A percentile compares a stretch with the other conserved stretches of the same genome.
phyloP scores from a whole-genome alignment of 2,888 invertebrate genomes.

The Drosophila yooni region DNA sequence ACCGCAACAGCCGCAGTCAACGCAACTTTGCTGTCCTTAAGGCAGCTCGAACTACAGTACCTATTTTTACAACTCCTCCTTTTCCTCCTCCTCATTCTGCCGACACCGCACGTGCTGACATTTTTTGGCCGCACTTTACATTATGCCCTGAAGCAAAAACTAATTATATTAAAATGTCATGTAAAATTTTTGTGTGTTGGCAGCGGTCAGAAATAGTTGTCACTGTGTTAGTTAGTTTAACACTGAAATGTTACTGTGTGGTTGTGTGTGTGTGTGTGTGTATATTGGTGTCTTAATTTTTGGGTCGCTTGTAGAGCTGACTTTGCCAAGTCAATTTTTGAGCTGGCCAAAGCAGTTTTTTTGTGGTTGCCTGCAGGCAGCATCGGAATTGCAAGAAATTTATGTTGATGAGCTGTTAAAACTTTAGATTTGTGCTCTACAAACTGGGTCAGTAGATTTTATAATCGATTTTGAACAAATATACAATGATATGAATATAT shows the following conservation, averaged over 20 bases:
- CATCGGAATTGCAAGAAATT: conserved; percentile 39
- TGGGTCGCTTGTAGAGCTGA: conserved; percentile 62
- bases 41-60: conserved; percentile 39
- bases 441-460: conserved; percentile 23
- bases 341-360: conserved; percentile 36
- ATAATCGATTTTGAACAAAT: conserved; percentile 5
- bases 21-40: conserved; percentile 67
- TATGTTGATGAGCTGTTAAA: conserved; percentile 46
- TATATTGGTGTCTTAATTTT: conserved; percentile 36
- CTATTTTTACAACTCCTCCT: conserved; percentile 2
- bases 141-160: conserved; percentile 74
- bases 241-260: conserved; percentile 21
- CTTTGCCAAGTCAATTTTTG: conserved; percentile 67
- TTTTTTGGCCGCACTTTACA: conserved; percentile 76
- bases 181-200: conserved; percentile 68
- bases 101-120: conserved; percentile 63
- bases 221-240: conserved; percentile 56
- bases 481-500: neutral
- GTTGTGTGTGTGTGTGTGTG: neutral
- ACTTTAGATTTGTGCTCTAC: conserved; percentile 18
- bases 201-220: conserved; percentile 69
- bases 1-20: conserved; percentile 56
- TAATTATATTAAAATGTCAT: conserved; percentile 79
- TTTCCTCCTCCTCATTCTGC: neutral
- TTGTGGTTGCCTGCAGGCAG: conserved; percentile 1